Conservation (phyloP, 2,888 invertebrate species). For the Cephus nigrinus region DNA sequence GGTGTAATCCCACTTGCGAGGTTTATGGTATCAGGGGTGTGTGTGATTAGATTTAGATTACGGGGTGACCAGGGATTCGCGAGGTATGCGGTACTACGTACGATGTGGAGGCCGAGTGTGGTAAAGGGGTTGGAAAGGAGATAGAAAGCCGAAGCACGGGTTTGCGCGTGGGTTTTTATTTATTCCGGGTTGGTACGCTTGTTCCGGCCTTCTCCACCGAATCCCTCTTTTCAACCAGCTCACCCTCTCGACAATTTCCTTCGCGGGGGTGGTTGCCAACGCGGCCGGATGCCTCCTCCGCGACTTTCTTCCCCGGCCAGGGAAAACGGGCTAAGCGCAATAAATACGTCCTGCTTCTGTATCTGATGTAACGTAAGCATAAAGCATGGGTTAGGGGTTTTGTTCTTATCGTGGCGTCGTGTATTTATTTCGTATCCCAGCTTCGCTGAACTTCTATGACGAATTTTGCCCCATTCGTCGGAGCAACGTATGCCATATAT, state of each 20-base stretch:
- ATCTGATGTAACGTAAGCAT: constrained; percentile 16
- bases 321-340: constrained; percentile 24
- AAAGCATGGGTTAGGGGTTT: background rate
- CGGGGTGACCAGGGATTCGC: constrained; percentile 40
- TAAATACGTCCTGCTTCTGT: constrained; percentile 46
- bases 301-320: constrained; percentile 43
- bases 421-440: background rate
- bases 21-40: background rate
- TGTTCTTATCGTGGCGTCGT: background rate
- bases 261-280: constrained; percentile 44
- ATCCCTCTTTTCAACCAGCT: constrained; percentile 46
- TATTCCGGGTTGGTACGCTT: constrained; percentile 54
- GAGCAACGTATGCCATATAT: background rate
- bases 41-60: constrained; percentile 32
- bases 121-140: constrained; percentile 13
- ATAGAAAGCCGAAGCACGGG: constrained; percentile 29
- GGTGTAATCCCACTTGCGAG: background rate
- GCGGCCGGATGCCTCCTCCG: constrained; percentile 29
- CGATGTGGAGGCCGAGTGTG: background rate
- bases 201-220: constrained; percentile 45
- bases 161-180: constrained; percentile 48
- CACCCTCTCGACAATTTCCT: constrained; percentile 41
- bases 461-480: background rate
- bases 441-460: background rate
- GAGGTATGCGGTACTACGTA: background rate